phyloP scores from a whole-genome alignment of 2,797 vertebrate species.

The Erethizon dorsatum region DNA sequence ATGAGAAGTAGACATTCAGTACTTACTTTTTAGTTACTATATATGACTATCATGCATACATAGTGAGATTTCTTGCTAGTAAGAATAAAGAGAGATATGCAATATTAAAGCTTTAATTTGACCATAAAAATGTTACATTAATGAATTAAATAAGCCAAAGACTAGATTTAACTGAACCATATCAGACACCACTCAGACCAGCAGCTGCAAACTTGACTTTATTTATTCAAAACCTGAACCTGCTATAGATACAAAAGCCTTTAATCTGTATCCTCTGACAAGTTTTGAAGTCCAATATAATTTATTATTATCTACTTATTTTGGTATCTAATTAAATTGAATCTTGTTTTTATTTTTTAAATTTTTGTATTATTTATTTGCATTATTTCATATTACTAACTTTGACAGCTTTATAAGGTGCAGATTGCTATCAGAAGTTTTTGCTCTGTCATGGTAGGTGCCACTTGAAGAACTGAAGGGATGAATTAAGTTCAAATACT shows the following conservation, averaged over 20 bases:
- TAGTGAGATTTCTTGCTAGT: not conserved
- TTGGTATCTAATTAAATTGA: not conserved
- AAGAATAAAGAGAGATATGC: not conserved
- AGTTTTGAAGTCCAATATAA: not conserved
- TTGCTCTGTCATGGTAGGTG: not conserved
- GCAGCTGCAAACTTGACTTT: not conserved
- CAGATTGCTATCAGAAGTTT: not conserved
- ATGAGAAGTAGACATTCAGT: not conserved
- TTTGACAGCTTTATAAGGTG: not conserved
- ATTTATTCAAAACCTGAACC: not conserved
- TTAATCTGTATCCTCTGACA: not conserved
- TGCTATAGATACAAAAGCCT: not conserved
- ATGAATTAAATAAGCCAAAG: not conserved
- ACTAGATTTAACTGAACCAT: not conserved
- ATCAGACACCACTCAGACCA: not conserved
- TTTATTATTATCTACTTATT: not conserved
- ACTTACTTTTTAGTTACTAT: slow-evolving; percentile 4
- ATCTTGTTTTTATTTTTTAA: not conserved
- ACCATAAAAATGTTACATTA: slow-evolving; percentile 25
- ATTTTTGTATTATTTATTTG: not conserved
- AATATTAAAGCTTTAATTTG: slow-evolving; percentile 10
- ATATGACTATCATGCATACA: not conserved
- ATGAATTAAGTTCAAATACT: not conserved
- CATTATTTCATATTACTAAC: not conserved
- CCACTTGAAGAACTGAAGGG: not conserved